Evolutionary conservation across 2,797 vertebrate genomes (phyloP), one percentile per base, ranked within the genome.

Genomic region (Cichlasoma orientale): DNA sequence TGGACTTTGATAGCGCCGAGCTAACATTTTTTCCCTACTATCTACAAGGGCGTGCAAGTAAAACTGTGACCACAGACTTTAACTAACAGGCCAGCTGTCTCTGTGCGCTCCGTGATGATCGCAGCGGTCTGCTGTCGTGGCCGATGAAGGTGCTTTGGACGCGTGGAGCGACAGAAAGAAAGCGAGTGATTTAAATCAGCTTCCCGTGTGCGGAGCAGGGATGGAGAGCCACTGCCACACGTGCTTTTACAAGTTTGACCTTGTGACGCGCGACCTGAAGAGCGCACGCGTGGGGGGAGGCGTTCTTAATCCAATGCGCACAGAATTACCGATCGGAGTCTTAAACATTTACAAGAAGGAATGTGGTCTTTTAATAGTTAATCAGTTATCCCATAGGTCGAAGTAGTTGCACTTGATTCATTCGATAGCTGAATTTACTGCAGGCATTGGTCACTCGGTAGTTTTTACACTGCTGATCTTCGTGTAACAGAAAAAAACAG

Each of bases 201-300:
- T n/a, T 2, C 1, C 1, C 7, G 25, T 23, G 73, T 38, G 23
- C 13, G 9, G 63, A 27, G 44, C 25, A 12, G 31, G 72, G 82
- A 86, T 85, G 84, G 55, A 52, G 77, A 47, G 33, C 47, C 70
- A 55, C 79, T 88, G 88, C 75, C 80, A 88, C 90, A 82, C 92
- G 84, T 86, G 90, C 85, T 85, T 75, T 77, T 74, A 50, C 83
- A 36, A 68, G 19, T 92, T 87, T 96, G 95, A 96, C 95, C 95
- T 96, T 96, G 96, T 95, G 94, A 94, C 87, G 93, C 89, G 19
- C 89, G 94, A 90, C 94, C 93, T 61, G 72, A 66, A 57, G 85
- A 59, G 50, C 72, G 72, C 95, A 94, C 91, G 95, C 94, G 94
- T 85, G 79, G n/a, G 69, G 10, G 29, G 18, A 4, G 21, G 3